These are phyloP conservation scores for Danionella dracula DNA, from an alignment of 2,797 vertebrate species.

Conservation along the genomic window DNA sequence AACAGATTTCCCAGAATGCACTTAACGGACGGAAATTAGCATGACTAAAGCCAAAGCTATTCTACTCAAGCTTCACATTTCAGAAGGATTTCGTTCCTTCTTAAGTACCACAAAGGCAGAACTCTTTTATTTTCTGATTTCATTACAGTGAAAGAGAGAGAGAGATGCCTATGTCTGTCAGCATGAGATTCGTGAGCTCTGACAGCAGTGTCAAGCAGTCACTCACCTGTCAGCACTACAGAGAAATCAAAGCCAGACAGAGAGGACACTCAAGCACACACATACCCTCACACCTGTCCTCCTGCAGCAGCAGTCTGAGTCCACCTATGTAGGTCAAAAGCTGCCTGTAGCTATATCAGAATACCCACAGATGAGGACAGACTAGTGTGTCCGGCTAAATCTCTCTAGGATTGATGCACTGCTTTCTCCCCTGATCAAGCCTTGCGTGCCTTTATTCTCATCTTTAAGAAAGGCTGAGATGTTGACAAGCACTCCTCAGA, in stretches of 20 bases:
- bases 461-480: conserved; percentile 43
- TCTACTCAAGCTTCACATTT: too few species aligned
- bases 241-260: conserved; percentile 46
- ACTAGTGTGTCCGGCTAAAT: conserved; percentile 48
- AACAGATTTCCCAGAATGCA: neutral
- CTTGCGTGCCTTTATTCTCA: conserved; percentile 28
- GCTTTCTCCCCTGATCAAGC: conserved; percentile 17
- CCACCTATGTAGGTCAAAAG: conserved; percentile 64
- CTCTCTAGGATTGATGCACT: conserved; percentile 42
- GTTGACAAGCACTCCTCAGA: conserved; percentile 50
- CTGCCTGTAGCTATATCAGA: conserved; percentile 54
- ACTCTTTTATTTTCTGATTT: conserved; percentile 4
- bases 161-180: conserved; percentile 40
- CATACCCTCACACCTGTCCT: conserved; percentile 25
- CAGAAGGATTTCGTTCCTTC: neutral
- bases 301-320: conserved; percentile 18
- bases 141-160: neutral
- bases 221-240: conserved; percentile 56
- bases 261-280: conserved; percentile 35
- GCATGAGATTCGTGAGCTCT: conserved; percentile 33
- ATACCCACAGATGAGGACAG: conserved; percentile 52
- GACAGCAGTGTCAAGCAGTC: conserved; percentile 66
- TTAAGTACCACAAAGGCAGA: conserved; percentile 3
- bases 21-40: neutral
- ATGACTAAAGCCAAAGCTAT: too few species aligned